Evolutionary conservation across 1,140 invertebrate genomes (phyloP), one percentile per base, ranked within the genome.

Genomic region (Caenorhabditis brenneri): DNA sequence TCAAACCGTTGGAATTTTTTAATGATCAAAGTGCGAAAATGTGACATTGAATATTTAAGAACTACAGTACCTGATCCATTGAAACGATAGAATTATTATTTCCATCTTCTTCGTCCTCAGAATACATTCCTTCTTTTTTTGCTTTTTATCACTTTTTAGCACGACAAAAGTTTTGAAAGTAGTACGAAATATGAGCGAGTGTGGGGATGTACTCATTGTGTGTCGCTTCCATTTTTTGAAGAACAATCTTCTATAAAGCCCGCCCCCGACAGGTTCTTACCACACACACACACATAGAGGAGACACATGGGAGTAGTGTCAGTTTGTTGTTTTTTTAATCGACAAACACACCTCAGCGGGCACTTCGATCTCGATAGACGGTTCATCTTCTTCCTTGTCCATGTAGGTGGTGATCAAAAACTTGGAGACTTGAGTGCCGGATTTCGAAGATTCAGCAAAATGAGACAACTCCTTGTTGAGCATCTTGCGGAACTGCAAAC

Each of bases 341-440:
- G 36, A 51, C 33, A 46, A 82, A 79, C 69, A 48, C 55, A 87
- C 86, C 82, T 87, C 84, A 33, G 79, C 74, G 24, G 86, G 86
- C 33, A 87, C 85, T 33, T 86, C 86, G 27, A 87, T 69, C 65
- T 87, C 86, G 27, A 87, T 36, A 9, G 69, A 53, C 51, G 86
- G 84, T 33, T 91, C 89, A 65, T 91, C 88, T 24, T 88, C 86
- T n/a, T 86, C 86, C 94, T 95, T 92, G 97, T 97, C 97, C 91
- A 99, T 94, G 93, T 98, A 99, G 88, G 97, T 99, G 85, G 95
- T 96, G 93, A 96, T 98, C 91, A 99, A 97, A 92, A 97, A 99
- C 91, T 99, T 97, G 42, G 97, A 98, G 90, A 99, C 97, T 93
- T 98, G 97, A 92, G 79, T 98, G 88, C 97, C 97, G 84, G 97